A percentile compares a stretch with the other conserved stretches of the same genome.
Evolutionary conservation across 2,888 invertebrate genomes (phyloP).

Genomic region (Pyrochroa serraticornis): DNA sequence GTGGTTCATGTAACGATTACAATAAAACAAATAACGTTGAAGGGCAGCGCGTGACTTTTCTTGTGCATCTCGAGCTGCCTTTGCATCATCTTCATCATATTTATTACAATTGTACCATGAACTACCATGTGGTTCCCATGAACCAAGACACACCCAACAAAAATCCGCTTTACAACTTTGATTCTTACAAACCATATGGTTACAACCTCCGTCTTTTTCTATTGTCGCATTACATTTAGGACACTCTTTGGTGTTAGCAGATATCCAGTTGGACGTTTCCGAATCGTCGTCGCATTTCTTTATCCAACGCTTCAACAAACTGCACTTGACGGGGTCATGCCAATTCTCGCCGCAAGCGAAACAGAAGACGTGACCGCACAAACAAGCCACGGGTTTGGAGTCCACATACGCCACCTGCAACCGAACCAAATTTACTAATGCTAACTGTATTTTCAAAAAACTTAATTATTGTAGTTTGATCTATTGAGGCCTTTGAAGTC

Average conservation of each 20-base stretch:
- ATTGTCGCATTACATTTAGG: constrained; percentile 97
- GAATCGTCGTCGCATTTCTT: constrained; percentile 99
- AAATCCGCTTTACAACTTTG: constrained; percentile 98
- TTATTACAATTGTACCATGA: constrained; percentile 71
- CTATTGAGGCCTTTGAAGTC: too few relatives aligned
- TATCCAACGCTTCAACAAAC: constrained; percentile 92
- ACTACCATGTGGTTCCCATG: constrained; percentile 98
- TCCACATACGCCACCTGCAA: constrained; percentile 71
- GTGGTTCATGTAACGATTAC: constrained; percentile 96
- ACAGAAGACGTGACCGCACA: constrained; percentile 94
- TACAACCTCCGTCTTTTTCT: constrained; percentile 97
- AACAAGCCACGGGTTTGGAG: constrained; percentile 89
- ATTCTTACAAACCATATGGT: constrained; percentile 99
- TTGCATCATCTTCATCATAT: constrained; percentile 94
- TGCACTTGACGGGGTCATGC: constrained; percentile 98
- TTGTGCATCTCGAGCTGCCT: constrained; percentile 95
- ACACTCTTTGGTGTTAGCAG: constrained; percentile 99
- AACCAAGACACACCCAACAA: constrained; percentile 99
- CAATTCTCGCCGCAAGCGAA: constrained; percentile 96
- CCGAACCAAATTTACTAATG: too few relatives aligned
- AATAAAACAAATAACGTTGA: constrained; percentile 97
- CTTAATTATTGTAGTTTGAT: too few relatives aligned
- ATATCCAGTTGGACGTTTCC: constrained; percentile 99
- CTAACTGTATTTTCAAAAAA: too few relatives aligned
- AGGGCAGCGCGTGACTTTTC: constrained; percentile 94